Evolutionary conservation across 2,113 vertebrate species (phyloP), one percentile per base, ranked within the genome.

Genomic region (Albula goreensis): DNA sequence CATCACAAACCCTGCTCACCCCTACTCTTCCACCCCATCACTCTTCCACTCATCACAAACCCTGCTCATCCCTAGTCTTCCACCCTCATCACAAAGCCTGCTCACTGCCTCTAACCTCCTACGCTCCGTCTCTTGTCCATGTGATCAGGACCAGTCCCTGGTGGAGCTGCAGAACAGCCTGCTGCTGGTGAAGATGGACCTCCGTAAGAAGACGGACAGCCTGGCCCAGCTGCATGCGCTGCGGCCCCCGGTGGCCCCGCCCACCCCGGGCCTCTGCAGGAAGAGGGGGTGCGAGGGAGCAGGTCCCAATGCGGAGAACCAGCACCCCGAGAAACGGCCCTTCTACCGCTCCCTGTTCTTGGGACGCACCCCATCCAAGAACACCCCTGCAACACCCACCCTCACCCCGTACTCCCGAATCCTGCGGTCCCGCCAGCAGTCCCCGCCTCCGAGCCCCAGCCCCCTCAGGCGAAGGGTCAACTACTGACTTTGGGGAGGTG

Each of bases 81-180:
- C 63, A 8, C 60, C 3, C 12, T 63, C 3, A 15, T 63, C 12
- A 12, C 60, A 4, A 63, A 63, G 3, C 11, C 60, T 63, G 60
- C 17, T 63, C 63, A 22, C 63, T 70, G 19, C 19, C 22, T 22
- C 17, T 70, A 17, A 17, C 63, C 11, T 3, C 8, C 57, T 15
- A 2, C 60, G 17, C 19, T 19, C 60, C 60, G 6, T 41, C 31
- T 2, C 60, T 19, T 22, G 60, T 3, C 6, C 60, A 22, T 66
- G 60, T 66, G 60, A 19, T 89, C 91, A 99, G 98, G 97, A 97
- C 92, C 97, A 99, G 91, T 97, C 97, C 17, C 90, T 99, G 89
- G 94, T 96, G 92, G 98, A 99, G 91, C 96, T 99, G 49, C 98
- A 99, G 90, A 99, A 97, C 41, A 96, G 96, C 88, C 95, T 99